These are phyloP conservation scores for Eutrigla gurnardus DNA, from an alignment of 2,797 vertebrate genomes.

Conservation along the genomic window DNA sequence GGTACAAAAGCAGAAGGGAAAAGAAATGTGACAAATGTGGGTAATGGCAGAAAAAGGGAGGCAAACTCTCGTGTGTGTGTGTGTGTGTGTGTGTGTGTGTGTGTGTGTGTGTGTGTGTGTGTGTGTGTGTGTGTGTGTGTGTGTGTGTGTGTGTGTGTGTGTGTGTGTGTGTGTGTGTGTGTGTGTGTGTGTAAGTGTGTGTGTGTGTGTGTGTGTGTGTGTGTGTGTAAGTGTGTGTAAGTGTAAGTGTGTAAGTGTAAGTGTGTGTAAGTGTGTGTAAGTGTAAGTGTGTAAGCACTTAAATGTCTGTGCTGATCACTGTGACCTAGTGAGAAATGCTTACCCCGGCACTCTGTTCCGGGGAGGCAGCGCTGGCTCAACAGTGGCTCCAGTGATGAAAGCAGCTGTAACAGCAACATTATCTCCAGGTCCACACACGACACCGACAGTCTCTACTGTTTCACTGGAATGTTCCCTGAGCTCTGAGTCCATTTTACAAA, in stretches of 20 bases:
- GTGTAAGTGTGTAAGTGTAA: background rate
- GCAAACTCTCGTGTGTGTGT: slow-evolving; percentile 35
- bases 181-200: slow-evolving; percentile 2
- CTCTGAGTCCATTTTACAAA: slow-evolving; percentile 28
- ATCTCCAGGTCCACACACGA: slow-evolving; percentile 49
- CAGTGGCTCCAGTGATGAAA: slow-evolving; percentile 62
- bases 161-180: background rate
- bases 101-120: slow-evolving; percentile 6
- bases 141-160: background rate
- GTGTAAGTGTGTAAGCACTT: slow-evolving; percentile 13
- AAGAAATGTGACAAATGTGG: slow-evolving; percentile 62
- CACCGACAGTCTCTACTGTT: slow-evolving; percentile 33
- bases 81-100: slow-evolving; percentile 12
- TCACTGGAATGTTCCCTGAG: slow-evolving; percentile 30
- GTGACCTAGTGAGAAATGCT: slow-evolving; percentile 70
- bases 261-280: slow-evolving; percentile 4
- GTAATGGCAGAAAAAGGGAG: slow-evolving; percentile 59
- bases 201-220: slow-evolving; percentile 14
- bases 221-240: slow-evolving; percentile 14
- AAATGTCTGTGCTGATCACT: slow-evolving; percentile 63
- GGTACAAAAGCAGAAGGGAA: slow-evolving; percentile 51
- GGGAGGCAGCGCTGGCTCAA: slow-evolving; percentile 52
- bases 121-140: too few species aligned
- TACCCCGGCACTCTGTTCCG: slow-evolving; percentile 65
- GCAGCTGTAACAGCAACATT: slow-evolving; percentile 61